These are phyloP conservation scores for Sebastes nivosus DNA, from an alignment of 2,797 vertebrate genomes.

Conservation along the genomic window DNA sequence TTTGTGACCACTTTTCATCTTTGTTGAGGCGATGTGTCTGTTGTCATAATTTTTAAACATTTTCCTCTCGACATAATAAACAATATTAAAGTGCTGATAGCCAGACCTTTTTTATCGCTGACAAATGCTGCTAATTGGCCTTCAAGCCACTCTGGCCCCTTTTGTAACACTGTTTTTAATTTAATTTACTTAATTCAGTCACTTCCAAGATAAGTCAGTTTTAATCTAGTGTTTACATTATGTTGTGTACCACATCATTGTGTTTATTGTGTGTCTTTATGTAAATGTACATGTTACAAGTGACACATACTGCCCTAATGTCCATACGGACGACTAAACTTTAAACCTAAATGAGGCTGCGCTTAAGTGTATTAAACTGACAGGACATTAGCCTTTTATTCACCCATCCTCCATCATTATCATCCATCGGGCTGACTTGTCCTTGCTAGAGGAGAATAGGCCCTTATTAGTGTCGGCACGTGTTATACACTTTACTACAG, in stretches of 20 bases:
- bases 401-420: constrained; percentile 40
- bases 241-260: neutral
- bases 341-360: constrained; percentile 18
- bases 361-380: constrained; percentile 28
- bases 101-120: neutral
- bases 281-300: neutral
- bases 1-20: neutral
- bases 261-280: neutral
- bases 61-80: neutral
- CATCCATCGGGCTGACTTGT: constrained; percentile 38
- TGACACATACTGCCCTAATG: neutral
- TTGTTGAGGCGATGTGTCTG: neutral
- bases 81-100: neutral
- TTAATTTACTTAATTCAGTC: neutral
- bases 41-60: neutral
- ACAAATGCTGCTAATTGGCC: neutral
- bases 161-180: constrained; percentile 2
- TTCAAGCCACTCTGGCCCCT: neutral
- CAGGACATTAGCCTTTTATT: constrained; percentile 39
- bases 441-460: constrained; percentile 54
- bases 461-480: constrained; percentile 16
- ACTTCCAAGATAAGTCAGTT: neutral
- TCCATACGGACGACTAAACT: neutral
- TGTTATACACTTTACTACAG: constrained; percentile 38
- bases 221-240: constrained; percentile 4